Evolutionary conservation across 2,888 invertebrate species (phyloP).

Genomic region (Scaptomyza reducta): DNA sequence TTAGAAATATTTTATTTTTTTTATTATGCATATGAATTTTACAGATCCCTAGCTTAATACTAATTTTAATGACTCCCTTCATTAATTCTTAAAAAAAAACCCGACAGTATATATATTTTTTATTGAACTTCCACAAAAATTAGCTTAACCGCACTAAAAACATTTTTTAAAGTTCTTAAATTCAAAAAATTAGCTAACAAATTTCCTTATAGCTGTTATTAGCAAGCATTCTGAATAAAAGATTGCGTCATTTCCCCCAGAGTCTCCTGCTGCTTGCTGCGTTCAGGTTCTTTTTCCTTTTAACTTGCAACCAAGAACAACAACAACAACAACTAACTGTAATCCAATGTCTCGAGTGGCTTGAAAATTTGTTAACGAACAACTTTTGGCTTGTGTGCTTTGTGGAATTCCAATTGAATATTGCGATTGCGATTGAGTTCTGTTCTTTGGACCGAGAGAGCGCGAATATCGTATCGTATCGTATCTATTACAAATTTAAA

Average conservation of each 20-base stretch:
- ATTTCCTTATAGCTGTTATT: conserved; percentile 20
- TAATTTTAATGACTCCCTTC: too few species aligned
- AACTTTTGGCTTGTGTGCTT: conserved; percentile 40
- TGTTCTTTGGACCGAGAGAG: not conserved
- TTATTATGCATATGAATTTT: too few species aligned
- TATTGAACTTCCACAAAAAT: not conserved
- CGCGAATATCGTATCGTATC: conserved; percentile 27
- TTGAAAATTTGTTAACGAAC: conserved; percentile 47
- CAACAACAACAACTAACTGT: conserved; percentile 57
- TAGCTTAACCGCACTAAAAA: not conserved
- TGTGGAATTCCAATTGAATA: conserved; percentile 3
- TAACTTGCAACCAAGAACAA: not conserved
- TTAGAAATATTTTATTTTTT: too few species aligned
- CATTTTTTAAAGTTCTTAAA: not conserved
- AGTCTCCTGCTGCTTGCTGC: conserved; percentile 24
- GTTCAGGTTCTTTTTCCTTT: conserved; percentile 47
- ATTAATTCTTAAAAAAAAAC: too few species aligned
- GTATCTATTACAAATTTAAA: conserved; percentile 63
- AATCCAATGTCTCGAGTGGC: conserved; percentile 62
- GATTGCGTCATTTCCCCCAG: conserved; percentile 26
- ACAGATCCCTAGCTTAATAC: too few species aligned
- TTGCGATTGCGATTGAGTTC: not conserved
- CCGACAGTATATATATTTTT: too few species aligned
- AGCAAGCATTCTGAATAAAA: conserved; percentile 6
- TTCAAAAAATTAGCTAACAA: conserved; percentile 10